Base-by-base conservation (phyloP, 1,140 invertebrate genomes). In the Littorina saxatilis region DNA sequence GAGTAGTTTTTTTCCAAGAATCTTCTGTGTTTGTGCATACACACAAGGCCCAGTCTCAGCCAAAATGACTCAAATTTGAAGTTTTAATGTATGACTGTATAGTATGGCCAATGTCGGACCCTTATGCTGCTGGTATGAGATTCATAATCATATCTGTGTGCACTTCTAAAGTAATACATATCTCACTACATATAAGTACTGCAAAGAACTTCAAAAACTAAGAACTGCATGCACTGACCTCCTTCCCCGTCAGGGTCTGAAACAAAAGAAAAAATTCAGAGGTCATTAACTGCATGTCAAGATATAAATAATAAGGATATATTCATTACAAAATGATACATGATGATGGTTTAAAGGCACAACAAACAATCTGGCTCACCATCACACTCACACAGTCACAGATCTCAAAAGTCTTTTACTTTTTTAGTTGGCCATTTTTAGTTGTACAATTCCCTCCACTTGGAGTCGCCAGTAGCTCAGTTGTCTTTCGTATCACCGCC, bases 161-260 rank as follows among this genome's bases (percentile, higher is more conserved):
- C 11, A 40, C 20, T 55, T 23, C 50, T n/a, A 73, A 13, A 43
- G 3, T 9, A 20, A 39, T 63, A 20, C 2, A 37, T 61, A n/a
- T 39, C 13, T 39, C 9, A 50, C 52, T 58, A 11, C 40, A 63
- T 39, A 2, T 5, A 63, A 58, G 27, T 15, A 17, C 4, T 52
- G 32, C 0, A 35, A 55, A 9, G 0, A 27, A 29, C 37, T 61
- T 39, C 27, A 5, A 15, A 7, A 11, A n/a, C n/a, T 13, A 63
- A 27, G 23, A 75, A n/a, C 35, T 17, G 35, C 13, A 55, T 40
- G 52, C 17, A 72, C 86, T 84, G 80, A 88, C 87, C 85, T 88
- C 87, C 55, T 88, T 88, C 39, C 87, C 87, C 13, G 87, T 88
- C 23, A 88, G 47, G 17, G 87, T 88, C 87, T 88, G 87, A 83